A percentile compares a stretch with the other conserved stretches of the same genome.
These are phyloP conservation scores for Enteromius treurensis DNA, from an alignment of 2,797 vertebrate species.

Conservation along the genomic window DNA sequence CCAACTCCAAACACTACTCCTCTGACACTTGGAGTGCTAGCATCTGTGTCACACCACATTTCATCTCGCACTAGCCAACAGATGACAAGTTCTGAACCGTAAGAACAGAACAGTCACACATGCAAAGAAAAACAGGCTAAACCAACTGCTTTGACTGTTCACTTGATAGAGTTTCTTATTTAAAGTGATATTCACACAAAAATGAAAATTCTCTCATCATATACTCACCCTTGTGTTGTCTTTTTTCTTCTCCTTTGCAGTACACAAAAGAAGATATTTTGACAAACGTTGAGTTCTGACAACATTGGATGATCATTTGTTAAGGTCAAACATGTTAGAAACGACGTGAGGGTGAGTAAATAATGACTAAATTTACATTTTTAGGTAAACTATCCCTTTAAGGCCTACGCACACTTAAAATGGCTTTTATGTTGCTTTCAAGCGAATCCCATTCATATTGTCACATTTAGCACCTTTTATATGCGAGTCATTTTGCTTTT, in stretches of 20 bases:
- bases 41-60: slow-evolving; percentile 10
- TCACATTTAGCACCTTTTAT: background rate
- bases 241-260: background rate
- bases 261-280: background rate
- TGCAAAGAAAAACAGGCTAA: background rate
- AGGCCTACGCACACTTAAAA: background rate
- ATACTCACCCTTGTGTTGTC: background rate
- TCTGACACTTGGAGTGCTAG: background rate
- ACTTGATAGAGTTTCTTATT: background rate
- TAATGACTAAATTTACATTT: background rate
- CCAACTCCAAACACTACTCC: background rate
- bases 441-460: background rate
- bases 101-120: background rate
- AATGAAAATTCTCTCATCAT: background rate
- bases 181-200: background rate
- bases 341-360: background rate
- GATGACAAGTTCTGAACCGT: background rate
- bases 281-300: background rate
- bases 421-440: background rate
- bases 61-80: background rate
- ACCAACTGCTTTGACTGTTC: background rate
- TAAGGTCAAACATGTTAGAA: background rate
- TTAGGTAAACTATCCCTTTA: background rate
- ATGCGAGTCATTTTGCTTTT: slow-evolving; percentile 14
- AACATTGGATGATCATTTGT: background rate